phyloP scores from a whole-genome alignment of 2,797 vertebrate species.

The Sciurus vulgaris region DNA sequence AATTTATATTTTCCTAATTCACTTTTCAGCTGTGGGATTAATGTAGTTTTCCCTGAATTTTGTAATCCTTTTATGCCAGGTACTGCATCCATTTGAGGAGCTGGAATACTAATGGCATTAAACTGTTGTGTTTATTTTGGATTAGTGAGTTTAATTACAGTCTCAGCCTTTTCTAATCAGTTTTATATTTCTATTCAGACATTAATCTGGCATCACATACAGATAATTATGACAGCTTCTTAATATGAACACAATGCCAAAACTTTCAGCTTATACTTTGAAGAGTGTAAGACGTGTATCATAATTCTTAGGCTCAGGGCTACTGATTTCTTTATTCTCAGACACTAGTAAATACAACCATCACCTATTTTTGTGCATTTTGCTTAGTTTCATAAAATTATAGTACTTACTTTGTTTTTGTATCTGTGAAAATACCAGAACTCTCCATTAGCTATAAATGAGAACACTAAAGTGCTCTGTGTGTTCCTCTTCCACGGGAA shows the following conservation, averaged over 20 bases:
- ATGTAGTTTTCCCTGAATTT: conserved; percentile 14
- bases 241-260: conserved; percentile 48
- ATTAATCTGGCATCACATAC: conserved; percentile 66
- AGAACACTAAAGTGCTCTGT: neutral
- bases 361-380: neutral
- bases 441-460: neutral
- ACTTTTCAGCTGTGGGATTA: conserved; percentile 41
- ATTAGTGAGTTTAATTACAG: conserved; percentile 77
- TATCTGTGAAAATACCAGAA: neutral
- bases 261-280: neutral
- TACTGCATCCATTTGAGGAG: conserved; percentile 50
- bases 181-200: conserved; percentile 76
- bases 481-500: conserved; percentile 18
- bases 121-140: conserved; percentile 71
- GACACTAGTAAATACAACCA: neutral
- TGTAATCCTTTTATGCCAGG: conserved; percentile 50
- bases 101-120: conserved; percentile 59
- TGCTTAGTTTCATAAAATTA: neutral
- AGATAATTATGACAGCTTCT: conserved; percentile 67
- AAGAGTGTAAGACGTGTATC: neutral
- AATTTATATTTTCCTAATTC: neutral
- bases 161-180: conserved; percentile 73
- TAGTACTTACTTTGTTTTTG: conserved; percentile 40
- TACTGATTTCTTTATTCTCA: conserved; percentile 51
- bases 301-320: neutral